A percentile compares a stretch with the other conserved stretches of the same genome.
Conservation (phyloP, 2,888 invertebrate genomes). For the Tuberolachnus salignus region DNA sequence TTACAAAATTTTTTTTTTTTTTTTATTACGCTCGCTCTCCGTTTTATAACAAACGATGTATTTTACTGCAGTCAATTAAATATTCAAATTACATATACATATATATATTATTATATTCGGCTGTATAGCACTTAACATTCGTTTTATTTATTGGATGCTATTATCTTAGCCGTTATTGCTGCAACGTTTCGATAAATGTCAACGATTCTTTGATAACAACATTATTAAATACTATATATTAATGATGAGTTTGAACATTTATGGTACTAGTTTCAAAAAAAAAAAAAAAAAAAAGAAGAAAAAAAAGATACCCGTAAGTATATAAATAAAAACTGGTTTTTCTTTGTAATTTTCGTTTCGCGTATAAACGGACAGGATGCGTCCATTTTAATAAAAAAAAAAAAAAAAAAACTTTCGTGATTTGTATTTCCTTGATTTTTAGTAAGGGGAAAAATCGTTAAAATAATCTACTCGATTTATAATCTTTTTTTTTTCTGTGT, state of each 20-base stretch:
- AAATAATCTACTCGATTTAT: background rate
- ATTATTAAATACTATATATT: constrained; percentile 32
- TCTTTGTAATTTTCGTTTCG: constrained; percentile 27
- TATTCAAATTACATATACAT: constrained; percentile 40
- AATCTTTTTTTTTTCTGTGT: background rate
- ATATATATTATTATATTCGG: constrained; percentile 3
- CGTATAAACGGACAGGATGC: background rate
- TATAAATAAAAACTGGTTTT: constrained; percentile 34
- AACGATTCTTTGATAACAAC: constrained; percentile 28
- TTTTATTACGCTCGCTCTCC: background rate
- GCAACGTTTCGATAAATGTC: constrained; percentile 34
- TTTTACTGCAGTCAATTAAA: constrained; percentile 5
- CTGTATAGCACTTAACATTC: background rate
- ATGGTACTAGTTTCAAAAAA: constrained; percentile 11
- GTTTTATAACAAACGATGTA: background rate
- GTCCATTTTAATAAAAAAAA: constrained; percentile 13
- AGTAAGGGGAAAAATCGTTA: background rate
- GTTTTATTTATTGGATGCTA: constrained; percentile 15
- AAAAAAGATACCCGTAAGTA: background rate
- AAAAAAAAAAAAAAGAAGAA: background rate
- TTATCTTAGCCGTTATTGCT: background rate
- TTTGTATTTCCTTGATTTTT: background rate
- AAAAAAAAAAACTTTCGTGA: background rate
- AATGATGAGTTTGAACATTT: constrained; percentile 25
- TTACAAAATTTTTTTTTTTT: constrained; percentile 28